Evolutionary conservation across 2,888 invertebrate genomes (phyloP).

Genomic region (Eupeodes luniger): DNA sequence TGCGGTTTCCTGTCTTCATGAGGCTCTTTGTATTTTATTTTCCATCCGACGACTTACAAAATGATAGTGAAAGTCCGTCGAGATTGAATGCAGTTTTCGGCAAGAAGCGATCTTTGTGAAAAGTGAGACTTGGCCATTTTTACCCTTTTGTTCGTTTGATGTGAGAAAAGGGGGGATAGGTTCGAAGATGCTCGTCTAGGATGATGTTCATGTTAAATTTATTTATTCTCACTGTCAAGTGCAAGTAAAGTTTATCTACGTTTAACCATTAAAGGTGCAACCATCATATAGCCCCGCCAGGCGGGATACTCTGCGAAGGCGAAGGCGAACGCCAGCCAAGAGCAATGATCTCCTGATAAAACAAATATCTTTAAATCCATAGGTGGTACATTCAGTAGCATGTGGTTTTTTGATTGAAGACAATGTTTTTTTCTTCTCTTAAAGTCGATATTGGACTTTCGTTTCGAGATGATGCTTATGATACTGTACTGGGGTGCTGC

Average conservation of each 20-base stretch:
- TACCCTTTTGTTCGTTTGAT: constrained; percentile 35
- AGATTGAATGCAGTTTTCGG: constrained; percentile 34
- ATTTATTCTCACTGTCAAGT: constrained; percentile 30
- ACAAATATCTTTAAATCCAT: neutral
- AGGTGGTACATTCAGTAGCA: constrained; percentile 44
- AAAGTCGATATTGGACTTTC: constrained; percentile 32
- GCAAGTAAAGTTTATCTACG: neutral
- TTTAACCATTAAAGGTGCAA: constrained; percentile 5
- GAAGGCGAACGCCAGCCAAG: neutral
- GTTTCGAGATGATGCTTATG: neutral
- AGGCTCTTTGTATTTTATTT: constrained; percentile 9
- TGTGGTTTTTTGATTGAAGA: constrained; percentile 34
- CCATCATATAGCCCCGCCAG: neutral
- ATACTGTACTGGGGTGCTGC: neutral
- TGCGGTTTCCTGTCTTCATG: constrained; percentile 53
- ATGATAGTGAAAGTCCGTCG: constrained; percentile 59
- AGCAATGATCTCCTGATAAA: constrained; percentile 45
- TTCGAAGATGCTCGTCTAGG: constrained; percentile 17
- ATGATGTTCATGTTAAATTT: constrained; percentile 21
- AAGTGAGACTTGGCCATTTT: constrained; percentile 52
- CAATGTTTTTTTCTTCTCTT: constrained; percentile 26
- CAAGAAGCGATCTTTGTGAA: constrained; percentile 28
- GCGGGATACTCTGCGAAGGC: neutral
- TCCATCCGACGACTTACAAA: neutral
- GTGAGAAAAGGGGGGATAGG: constrained; percentile 32